Conservation (phyloP, 2,797 vertebrate species). For the Neoniphon sammara region DNA sequence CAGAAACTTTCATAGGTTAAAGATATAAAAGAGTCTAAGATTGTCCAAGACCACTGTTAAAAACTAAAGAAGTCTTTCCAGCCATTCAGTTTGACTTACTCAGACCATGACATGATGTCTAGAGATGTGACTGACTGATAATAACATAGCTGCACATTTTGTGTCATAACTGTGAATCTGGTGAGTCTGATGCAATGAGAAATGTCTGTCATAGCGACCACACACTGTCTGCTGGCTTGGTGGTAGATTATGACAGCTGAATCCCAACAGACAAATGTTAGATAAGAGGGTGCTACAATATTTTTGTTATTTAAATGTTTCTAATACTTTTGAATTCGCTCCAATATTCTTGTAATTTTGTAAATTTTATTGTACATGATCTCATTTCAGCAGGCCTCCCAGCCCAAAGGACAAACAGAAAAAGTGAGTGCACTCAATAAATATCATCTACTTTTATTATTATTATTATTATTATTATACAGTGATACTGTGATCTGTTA, state of each 20-base stretch:
- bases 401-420: slow-evolving; percentile 70
- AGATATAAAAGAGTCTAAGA: too few species aligned
- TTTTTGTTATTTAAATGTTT: too few species aligned
- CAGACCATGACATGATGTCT: slow-evolving; percentile 21
- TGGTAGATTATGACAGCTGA: background rate
- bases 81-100: background rate
- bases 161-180: slow-evolving; percentile 47
- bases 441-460: background rate
- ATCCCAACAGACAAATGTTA: background rate
- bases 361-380: slow-evolving; percentile 16
- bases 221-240: slow-evolving; percentile 26
- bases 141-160: slow-evolving; percentile 57
- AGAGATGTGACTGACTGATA: slow-evolving; percentile 41
- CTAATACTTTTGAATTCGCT: background rate
- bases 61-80: too few species aligned
- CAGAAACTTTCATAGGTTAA: too few species aligned
- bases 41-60: too few species aligned
- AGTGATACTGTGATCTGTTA: background rate
- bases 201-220: slow-evolving; percentile 40
- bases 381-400: slow-evolving; percentile 65
- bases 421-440: slow-evolving; percentile 52
- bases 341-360: background rate
- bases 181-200: slow-evolving; percentile 42
- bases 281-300: background rate
- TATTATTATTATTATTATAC: too few species aligned